These are phyloP conservation scores for Diabrotica balteata DNA, from an alignment of 2,888 invertebrate genomes.

Conservation along the genomic window DNA sequence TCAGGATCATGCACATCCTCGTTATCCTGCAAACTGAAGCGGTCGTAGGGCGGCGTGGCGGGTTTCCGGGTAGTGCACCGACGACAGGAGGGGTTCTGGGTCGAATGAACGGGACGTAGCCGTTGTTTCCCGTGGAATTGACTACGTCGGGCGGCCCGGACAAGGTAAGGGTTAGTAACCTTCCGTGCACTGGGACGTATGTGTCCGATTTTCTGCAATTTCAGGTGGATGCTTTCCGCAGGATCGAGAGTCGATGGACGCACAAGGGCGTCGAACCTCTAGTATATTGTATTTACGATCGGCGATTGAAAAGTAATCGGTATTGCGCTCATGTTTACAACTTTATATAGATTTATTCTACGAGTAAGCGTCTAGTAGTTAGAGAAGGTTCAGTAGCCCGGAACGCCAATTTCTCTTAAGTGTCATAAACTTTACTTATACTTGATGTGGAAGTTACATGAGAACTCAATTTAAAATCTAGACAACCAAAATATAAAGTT, in stretches of 20 bases:
- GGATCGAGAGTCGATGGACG: not conserved
- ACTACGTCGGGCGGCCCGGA: conserved; percentile 50
- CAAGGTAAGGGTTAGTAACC: conserved; percentile 54
- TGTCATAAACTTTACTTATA: not conserved
- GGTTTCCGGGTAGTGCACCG: conserved; percentile 28
- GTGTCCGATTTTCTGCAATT: conserved; percentile 41
- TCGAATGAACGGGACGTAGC: conserved; percentile 37
- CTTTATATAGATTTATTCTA: too few species aligned
- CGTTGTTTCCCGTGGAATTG: conserved; percentile 37
- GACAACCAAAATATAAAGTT: too few species aligned
- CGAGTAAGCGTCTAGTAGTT: not conserved
- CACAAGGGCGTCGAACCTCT: not conserved
- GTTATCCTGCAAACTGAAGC: conserved; percentile 23
- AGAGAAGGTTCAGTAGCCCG: not conserved
- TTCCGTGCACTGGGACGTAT: conserved; percentile 45
- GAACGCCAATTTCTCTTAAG: not conserved
- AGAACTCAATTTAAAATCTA: too few species aligned
- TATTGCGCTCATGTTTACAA: too few species aligned
- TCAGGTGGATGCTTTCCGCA: conserved; percentile 11
- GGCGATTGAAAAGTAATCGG: too few species aligned
- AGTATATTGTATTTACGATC: too few species aligned
- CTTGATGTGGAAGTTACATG: not conserved
- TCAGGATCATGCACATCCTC: conserved; percentile 20
- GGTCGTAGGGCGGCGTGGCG: conserved; percentile 13
- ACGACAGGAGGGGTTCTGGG: conserved; percentile 20